Percentiles rank a stretch among this genome's conserved stretches.
These are phyloP conservation scores for Phorcus lineatus DNA, from an alignment of 2,888 invertebrate species.

Conservation along the genomic window DNA sequence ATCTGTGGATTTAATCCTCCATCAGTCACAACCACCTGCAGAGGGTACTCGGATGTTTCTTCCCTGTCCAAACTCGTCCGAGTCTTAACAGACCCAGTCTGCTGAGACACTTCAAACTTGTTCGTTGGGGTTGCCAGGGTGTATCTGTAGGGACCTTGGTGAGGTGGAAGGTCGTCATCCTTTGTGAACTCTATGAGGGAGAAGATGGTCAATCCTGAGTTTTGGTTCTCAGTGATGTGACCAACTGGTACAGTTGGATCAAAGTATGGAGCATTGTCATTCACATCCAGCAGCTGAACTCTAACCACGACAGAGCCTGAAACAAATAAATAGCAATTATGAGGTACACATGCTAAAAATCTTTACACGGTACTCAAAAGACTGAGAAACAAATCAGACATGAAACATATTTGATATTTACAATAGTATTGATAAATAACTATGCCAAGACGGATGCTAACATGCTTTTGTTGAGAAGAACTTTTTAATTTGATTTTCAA, in stretches of 20 bases:
- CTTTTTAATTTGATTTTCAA: too few species aligned
- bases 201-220: conserved; percentile 50
- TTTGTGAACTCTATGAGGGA: conserved; percentile 57
- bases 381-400: too few species aligned
- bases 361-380: too few species aligned
- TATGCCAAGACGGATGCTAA: too few species aligned
- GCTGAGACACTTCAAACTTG: conserved; percentile 86
- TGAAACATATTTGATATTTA: too few species aligned
- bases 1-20: conserved; percentile 81
- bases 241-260: conserved; percentile 78
- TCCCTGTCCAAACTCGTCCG: conserved; percentile 89
- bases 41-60: conserved; percentile 83
- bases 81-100: conserved; percentile 87
- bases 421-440: too few species aligned
- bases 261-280: conserved; percentile 93
- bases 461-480: too few species aligned
- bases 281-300: conserved; percentile 89
- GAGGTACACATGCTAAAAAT: too few species aligned
- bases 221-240: conserved; percentile 59
- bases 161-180: conserved; percentile 92
- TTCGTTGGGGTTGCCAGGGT: conserved; percentile 82
- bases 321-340: conserved; percentile 22
- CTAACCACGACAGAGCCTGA: conserved; percentile 88
- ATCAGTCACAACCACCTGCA: conserved; percentile 90
- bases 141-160: conserved; percentile 93